A percentile compares a stretch with the other conserved stretches of the same genome.
Evolutionary conservation across 2,888 invertebrate genomes (phyloP).

Genomic region (Yponomeuta sedellus): DNA sequence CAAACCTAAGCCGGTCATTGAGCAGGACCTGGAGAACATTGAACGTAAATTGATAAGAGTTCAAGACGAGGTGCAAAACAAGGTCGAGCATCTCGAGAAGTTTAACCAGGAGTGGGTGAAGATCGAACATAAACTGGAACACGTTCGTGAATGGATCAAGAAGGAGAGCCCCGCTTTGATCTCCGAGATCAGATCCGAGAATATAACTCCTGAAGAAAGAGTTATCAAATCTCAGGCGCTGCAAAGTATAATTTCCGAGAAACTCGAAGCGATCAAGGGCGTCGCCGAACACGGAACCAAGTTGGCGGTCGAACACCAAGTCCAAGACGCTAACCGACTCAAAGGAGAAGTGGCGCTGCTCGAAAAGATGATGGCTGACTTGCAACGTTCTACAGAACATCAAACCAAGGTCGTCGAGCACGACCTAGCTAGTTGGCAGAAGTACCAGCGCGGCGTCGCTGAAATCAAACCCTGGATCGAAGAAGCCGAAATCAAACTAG

Average conservation of each 20-base stretch:
- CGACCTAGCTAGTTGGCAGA: conserved; percentile 90
- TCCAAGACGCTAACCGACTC: conserved; percentile 83
- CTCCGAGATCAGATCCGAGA: conserved; percentile 83
- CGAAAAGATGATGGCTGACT: conserved; percentile 84
- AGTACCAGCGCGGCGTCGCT: conserved; percentile 86
- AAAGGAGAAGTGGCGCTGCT: conserved; percentile 85
- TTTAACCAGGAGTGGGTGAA: conserved; percentile 89
- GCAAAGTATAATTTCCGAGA: conserved; percentile 85
- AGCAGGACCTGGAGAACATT: conserved; percentile 86
- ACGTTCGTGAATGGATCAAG: conserved; percentile 87
- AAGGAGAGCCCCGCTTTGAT: conserved; percentile 86
- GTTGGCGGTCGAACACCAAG: conserved; percentile 80
- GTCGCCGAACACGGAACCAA: conserved; percentile 86
- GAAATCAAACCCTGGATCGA: conserved; percentile 93
- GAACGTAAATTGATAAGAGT: conserved; percentile 85
- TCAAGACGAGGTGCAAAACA: conserved; percentile 87
- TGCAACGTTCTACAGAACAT: conserved; percentile 85
- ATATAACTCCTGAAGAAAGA: conserved; percentile 89
- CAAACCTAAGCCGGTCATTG: conserved; percentile 83
- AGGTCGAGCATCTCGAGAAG: conserved; percentile 86
- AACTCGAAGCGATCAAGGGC: conserved; percentile 82
- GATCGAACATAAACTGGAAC: conserved; percentile 84
- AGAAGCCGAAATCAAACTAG: conserved; percentile 88
- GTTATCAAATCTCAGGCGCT: conserved; percentile 85
- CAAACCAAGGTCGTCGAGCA: conserved; percentile 85